Evolutionary conservation across 2,888 invertebrate genomes (phyloP).

Genomic region (Tolmerus cingulatus): DNA sequence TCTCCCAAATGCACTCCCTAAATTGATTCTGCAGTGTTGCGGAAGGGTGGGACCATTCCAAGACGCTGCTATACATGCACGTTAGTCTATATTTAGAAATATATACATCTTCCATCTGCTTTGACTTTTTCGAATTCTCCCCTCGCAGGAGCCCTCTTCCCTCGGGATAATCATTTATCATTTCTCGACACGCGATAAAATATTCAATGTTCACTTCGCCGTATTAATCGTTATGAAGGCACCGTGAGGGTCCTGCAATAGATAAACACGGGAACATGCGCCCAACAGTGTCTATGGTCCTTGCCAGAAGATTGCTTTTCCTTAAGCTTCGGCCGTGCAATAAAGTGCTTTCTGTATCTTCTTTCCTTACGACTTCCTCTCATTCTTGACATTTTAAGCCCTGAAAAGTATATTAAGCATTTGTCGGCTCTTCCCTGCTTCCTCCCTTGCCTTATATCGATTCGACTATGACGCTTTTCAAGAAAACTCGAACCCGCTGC

Average conservation of each 20-base stretch:
- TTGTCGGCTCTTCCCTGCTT: not conserved
- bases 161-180: not conserved
- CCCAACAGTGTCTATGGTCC: not conserved
- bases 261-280: not conserved
- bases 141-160: not conserved
- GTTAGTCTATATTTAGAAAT: not conserved
- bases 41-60: not conserved
- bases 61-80: not conserved
- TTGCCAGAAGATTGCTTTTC: not conserved
- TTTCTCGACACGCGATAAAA: not conserved
- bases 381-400: not conserved
- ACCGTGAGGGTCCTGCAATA: not conserved
- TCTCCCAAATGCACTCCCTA: slow-evolving; percentile 1
- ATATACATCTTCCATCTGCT: not conserved
- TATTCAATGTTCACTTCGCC: not conserved
- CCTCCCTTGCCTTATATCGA: not conserved
- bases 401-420: not conserved
- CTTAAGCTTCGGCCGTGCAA: not conserved
- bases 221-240: not conserved
- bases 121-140: not conserved
- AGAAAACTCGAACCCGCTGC: not conserved
- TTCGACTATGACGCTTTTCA: not conserved
- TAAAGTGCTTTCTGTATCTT: not conserved
- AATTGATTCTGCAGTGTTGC: slow-evolving; percentile 4
- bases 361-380: not conserved